Conservation (phyloP, 2,888 invertebrate genomes). For the Ypsolopha sequella region DNA sequence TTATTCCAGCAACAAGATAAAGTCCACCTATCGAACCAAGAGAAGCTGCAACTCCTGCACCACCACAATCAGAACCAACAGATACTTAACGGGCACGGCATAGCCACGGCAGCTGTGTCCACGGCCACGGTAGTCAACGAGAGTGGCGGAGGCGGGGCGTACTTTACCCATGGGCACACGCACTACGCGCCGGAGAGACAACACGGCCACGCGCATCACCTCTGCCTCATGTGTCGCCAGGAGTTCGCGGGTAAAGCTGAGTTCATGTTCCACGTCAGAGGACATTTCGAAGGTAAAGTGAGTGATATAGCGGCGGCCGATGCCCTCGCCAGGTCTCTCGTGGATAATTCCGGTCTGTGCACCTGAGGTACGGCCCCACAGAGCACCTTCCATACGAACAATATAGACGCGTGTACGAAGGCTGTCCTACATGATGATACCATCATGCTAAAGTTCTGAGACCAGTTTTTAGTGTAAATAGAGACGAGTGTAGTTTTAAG, state of each 20-base stretch:
- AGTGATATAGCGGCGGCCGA: conserved; percentile 65
- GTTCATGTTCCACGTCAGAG: conserved; percentile 77
- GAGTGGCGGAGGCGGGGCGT: conserved; percentile 38
- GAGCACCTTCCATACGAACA: conserved; percentile 43
- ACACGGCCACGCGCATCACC: conserved; percentile 62
- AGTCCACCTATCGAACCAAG: conserved; percentile 59
- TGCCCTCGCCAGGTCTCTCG: conserved; percentile 60
- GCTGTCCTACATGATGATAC: conserved; percentile 56
- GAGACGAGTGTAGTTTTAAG: background rate
- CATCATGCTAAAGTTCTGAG: conserved; percentile 60
- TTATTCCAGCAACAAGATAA: conserved; percentile 56
- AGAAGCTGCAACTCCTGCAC: conserved; percentile 56
- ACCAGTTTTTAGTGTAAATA: conserved; percentile 12
- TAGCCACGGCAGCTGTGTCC: conserved; percentile 54
- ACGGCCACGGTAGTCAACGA: conserved; percentile 59
- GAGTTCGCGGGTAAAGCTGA: conserved; percentile 76
- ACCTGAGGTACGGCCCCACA: conserved; percentile 62
- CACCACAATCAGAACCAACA: conserved; percentile 65
- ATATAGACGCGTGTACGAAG: conserved; percentile 32
- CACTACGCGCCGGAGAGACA: conserved; percentile 60
- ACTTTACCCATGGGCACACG: conserved; percentile 60
- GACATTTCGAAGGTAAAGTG: conserved; percentile 73
- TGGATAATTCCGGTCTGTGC: conserved; percentile 67
- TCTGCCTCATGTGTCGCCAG: conserved; percentile 76
- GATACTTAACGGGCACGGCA: conserved; percentile 56